phyloP scores from a whole-genome alignment of 2,113 vertebrate genomes.

The Potamarius usumacintae region DNA sequence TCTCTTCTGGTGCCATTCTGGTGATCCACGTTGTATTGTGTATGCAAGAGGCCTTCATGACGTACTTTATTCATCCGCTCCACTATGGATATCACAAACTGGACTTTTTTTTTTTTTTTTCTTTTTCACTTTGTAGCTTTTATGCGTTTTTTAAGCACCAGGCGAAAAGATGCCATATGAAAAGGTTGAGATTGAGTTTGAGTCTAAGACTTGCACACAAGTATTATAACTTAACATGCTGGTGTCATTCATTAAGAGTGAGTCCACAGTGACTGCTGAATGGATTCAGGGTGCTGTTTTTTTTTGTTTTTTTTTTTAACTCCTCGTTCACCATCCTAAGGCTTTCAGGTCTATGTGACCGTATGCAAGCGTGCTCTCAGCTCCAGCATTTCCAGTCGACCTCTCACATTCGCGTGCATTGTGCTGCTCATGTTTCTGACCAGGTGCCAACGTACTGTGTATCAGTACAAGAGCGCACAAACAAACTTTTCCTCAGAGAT shows the following conservation, averaged over 20 bases:
- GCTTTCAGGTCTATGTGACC: conserved; percentile 54
- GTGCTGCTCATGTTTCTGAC: conserved; percentile 27
- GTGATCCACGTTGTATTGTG: conserved; percentile 39
- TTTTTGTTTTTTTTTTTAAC: no score
- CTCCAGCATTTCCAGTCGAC: conserved; percentile 45
- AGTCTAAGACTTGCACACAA: conserved; percentile 17
- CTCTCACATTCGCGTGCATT: background rate
- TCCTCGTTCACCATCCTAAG: conserved; percentile 1
- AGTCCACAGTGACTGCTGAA: background rate
- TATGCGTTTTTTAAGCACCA: background rate
- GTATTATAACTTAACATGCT: conserved; percentile 33
- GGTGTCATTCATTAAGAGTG: conserved; percentile 31
- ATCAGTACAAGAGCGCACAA: conserved; percentile 15
- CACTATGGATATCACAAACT: conserved; percentile 21
- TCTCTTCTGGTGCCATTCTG: conserved; percentile 70
- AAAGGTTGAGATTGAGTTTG: background rate
- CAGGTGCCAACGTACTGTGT: conserved; percentile 24
- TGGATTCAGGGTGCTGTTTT: background rate
- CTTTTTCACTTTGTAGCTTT: conserved; percentile 7
- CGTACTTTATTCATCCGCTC: conserved; percentile 24
- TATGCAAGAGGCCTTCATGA: conserved; percentile 42
- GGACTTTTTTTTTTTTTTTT: conserved; percentile 21
- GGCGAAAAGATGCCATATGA: conserved; percentile 21
- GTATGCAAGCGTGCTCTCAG: conserved; percentile 54
- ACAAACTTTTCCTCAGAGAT: conserved; percentile 29